Evolutionary conservation across 2,888 invertebrate species (phyloP), one percentile per base, ranked within the genome.

Genomic region (Scaptomyza caliginosa): DNA sequence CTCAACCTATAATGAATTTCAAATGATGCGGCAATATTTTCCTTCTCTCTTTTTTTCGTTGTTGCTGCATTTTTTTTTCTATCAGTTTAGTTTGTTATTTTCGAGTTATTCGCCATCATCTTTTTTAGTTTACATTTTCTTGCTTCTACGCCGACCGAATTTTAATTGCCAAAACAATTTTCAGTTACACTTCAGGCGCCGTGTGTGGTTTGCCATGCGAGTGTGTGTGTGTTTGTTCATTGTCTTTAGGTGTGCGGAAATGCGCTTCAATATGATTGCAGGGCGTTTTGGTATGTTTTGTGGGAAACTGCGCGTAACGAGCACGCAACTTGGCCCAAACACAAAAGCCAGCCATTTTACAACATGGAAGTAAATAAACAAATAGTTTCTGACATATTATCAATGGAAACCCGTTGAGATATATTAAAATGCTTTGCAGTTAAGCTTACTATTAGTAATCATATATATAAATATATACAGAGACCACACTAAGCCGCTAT

Each of bases 21-120:
- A 79, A 83, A 85, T 87, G 86, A 86, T 85, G 74, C 67, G 71
- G 87, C 86, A 84, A 74, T 60, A n/a, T n/a, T n/a, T n/a, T n/a
- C n/a, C n/a, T n/a, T n/a, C n/a, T n/a, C n/a, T n/a, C n/a, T 81
- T 85, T 83, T 65, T 24, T 51, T 28, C 13, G 2, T 3, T 26
- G 8, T 56, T n/a, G n/a, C n/a, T n/a, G n/a, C n/a, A n/a, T 24
- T 2, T 57, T 52, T 23, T 39, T 45, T n/a, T 8, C 16, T 34
- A 34, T 34, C 16, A 38, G 34, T 54, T 40, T 71, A 42, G 30
- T 58, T 32, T 32, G 66, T 52, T 63, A 65, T 48, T 49, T 63
- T 67, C 43, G 54, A 36, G 56, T 58, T 48, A 67, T 77, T 74
- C 56, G 65, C 68, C 63, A 72, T 63, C 64, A 73, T 73, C 56